Percentiles rank a stretch among this genome's conserved stretches.
Conservation (phyloP, 2,113 vertebrate genomes). For the Pteronura brasiliensis region DNA sequence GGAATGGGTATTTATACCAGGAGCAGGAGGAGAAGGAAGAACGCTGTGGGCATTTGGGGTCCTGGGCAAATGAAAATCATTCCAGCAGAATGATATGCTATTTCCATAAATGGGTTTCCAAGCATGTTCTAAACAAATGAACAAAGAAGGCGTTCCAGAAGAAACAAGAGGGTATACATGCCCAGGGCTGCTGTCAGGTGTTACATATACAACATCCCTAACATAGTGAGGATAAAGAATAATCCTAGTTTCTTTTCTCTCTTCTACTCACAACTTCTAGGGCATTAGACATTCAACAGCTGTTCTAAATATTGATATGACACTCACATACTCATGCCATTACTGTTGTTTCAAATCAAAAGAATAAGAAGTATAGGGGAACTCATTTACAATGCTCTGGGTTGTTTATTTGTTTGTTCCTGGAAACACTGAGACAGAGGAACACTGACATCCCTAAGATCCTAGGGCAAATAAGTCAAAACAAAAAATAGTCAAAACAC, state of each 20-base stretch:
- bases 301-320: neutral
- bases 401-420: neutral
- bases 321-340: neutral
- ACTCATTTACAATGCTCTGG: neutral
- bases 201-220: fast-evolving
- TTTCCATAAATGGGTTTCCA: neutral
- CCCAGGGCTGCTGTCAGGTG: fast-evolving
- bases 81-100: neutral
- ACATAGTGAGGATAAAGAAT: fast-evolving
- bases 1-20: neutral
- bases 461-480: neutral
- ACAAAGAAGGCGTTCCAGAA: neutral
- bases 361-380: neutral
- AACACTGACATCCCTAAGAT: neutral
- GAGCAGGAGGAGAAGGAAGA: neutral
- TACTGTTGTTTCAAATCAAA: neutral
- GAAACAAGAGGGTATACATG: neutral
- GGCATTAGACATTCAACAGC: neutral
- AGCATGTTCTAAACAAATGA: neutral
- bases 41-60: fast-evolving
- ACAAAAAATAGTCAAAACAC: neutral
- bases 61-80: neutral
- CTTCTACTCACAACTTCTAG: neutral
- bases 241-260: neutral
- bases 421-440: neutral